phyloP scores from a whole-genome alignment of 2,113 vertebrate species.

The Blennius ocellaris region DNA sequence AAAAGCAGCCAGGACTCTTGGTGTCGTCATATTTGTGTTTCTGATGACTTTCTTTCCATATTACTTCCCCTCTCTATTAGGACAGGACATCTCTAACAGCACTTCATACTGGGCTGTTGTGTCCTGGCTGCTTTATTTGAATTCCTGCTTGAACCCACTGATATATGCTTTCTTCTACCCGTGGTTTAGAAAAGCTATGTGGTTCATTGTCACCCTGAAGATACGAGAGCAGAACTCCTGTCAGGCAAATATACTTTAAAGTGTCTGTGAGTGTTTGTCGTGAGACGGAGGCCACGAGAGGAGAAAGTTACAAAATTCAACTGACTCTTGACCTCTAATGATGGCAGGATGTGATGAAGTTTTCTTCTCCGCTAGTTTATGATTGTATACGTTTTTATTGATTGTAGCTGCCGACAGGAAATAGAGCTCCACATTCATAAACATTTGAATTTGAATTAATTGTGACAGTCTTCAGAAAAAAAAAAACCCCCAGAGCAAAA shows the following conservation, averaged over 20 bases:
- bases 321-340: too few relatives aligned
- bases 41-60: slow-evolving; percentile 59
- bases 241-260: slow-evolving; percentile 34
- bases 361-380: background rate
- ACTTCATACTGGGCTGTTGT: slow-evolving; percentile 27
- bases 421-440: background rate
- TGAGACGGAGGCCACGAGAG: too few relatives aligned
- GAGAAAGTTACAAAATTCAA: too few relatives aligned
- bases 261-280: too few relatives aligned
- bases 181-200: slow-evolving; percentile 73
- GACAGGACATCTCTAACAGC: slow-evolving; percentile 34
- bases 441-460: background rate
- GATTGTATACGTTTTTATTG: background rate
- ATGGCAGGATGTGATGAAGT: background rate
- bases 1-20: slow-evolving; percentile 72
- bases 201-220: slow-evolving; percentile 65
- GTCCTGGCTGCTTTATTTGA: slow-evolving; percentile 53
- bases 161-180: slow-evolving; percentile 74
- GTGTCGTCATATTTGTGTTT: slow-evolving; percentile 62
- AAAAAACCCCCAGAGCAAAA: too few relatives aligned
- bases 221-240: slow-evolving; percentile 43
- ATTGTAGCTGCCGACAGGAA: background rate
- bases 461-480: background rate
- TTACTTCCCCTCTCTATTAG: slow-evolving; percentile 50
- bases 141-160: slow-evolving; percentile 71